Conservation (phyloP, 2,888 invertebrate genomes). For the Ametastegia equiseti region DNA sequence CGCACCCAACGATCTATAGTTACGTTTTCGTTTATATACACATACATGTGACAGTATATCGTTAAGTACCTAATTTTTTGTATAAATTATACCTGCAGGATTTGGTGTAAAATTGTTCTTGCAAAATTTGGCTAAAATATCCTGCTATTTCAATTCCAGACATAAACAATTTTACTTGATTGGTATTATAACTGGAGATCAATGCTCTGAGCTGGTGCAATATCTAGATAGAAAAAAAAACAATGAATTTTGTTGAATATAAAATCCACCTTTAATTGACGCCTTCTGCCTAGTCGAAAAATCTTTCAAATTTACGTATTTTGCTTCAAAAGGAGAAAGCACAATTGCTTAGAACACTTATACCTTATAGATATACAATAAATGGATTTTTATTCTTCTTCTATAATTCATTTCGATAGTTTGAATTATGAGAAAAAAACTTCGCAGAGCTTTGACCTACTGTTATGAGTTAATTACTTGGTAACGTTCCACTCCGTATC, state of each 20-base stretch:
- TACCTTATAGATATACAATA: too few species aligned
- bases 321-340: too few species aligned
- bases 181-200: slow-evolving; percentile 29
- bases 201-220: slow-evolving; percentile 4
- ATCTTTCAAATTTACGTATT: too few species aligned
- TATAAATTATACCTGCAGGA: not conserved
- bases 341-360: too few species aligned
- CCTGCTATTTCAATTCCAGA: not conserved
- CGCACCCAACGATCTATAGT: slow-evolving; percentile 24
- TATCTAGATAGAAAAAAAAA: not conserved
- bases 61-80: not conserved
- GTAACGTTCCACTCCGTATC: slow-evolving; percentile 36
- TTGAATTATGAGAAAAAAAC: not conserved
- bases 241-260: not conserved
- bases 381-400: not conserved
- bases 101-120: not conserved
- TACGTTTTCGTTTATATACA: slow-evolving; percentile 3
- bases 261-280: too few species aligned
- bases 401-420: not conserved
- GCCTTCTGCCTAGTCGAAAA: too few species aligned
- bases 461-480: slow-evolving; percentile 29
- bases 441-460: slow-evolving; percentile 13
- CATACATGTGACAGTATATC: not conserved
- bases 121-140: not conserved
- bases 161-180: not conserved